These are phyloP conservation scores for Ibidorhyncha struthersii DNA, from an alignment of 2,113 vertebrate species.

Conservation along the genomic window DNA sequence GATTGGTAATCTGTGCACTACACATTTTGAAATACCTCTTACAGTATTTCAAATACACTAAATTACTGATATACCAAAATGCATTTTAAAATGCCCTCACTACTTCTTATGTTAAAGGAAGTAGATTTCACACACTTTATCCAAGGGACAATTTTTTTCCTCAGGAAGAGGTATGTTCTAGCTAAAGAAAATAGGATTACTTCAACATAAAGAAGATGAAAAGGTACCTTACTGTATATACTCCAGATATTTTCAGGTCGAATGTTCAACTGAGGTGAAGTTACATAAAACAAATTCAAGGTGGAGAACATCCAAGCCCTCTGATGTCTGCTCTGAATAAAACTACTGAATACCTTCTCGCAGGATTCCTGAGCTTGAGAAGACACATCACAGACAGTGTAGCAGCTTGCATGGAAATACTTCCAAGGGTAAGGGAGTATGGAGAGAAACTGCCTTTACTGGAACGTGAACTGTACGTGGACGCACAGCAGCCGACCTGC, in stretches of 20 bases:
- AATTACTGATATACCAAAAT: not conserved
- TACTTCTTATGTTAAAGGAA: accelerated
- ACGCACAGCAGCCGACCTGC: not conserved
- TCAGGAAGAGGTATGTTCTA: accelerated
- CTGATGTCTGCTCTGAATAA: not conserved
- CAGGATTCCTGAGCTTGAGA: not conserved
- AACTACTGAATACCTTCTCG: not conserved
- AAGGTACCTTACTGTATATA: not conserved
- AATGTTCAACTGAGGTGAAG: not conserved
- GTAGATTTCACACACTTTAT: not conserved
- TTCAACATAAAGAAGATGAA: not conserved
- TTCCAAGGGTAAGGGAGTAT: not conserved
- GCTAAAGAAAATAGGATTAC: not conserved
- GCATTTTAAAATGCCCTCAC: not conserved
- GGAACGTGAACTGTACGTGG: accelerated
- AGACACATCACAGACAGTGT: accelerated
- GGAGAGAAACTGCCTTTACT: not conserved
- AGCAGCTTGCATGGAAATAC: not conserved
- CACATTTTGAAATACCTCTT: not conserved
- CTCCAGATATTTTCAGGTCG: not conserved
- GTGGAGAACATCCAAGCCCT: not conserved
- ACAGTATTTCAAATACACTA: not conserved
- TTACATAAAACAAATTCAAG: not conserved
- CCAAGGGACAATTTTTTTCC: not conserved
- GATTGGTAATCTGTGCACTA: not conserved